Conservation (phyloP, 2,797 vertebrate genomes). For the Lerista edwardsae region DNA sequence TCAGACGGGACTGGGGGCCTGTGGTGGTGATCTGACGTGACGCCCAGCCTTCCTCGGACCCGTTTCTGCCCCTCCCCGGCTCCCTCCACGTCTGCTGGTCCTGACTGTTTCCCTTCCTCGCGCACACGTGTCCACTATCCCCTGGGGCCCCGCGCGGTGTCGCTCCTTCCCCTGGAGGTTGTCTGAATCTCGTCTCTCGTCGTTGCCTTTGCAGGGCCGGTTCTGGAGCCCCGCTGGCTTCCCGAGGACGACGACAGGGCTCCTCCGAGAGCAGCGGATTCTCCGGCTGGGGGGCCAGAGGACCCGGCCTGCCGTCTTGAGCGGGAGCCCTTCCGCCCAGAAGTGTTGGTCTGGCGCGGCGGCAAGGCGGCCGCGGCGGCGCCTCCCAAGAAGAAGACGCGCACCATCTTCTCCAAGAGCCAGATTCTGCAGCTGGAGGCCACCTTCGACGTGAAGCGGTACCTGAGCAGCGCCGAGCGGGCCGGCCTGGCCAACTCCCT, state of each 20-base stretch:
- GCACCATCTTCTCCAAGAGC: slow-evolving; percentile 90
- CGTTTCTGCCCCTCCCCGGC: too few species aligned
- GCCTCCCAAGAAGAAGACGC: slow-evolving; percentile 82
- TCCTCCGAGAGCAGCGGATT: background rate
- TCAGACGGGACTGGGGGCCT: background rate
- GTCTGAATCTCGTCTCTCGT: background rate
- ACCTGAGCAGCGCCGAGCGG: slow-evolving; percentile 89
- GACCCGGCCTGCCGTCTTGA: slow-evolving; percentile 58
- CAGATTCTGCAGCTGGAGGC: slow-evolving; percentile 87
- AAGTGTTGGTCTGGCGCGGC: background rate
- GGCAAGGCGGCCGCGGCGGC: slow-evolving; percentile 70
- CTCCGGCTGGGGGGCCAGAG: fast-evolving
- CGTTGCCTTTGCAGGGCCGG: slow-evolving; percentile 42
- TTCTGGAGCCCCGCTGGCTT: background rate
- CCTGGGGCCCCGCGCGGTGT: background rate
- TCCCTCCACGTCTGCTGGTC: too few species aligned
- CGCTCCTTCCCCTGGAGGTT: background rate
- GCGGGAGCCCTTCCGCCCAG: background rate
- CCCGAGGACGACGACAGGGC: background rate
- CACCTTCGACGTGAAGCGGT: slow-evolving; percentile 86
- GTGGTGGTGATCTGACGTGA: background rate
- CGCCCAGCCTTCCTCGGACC: too few species aligned
- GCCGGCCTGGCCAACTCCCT: slow-evolving; percentile 87
- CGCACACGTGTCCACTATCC: too few species aligned
- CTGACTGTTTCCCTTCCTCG: too few species aligned